A percentile compares a stretch with the other conserved stretches of the same genome.
phyloP scores from a whole-genome alignment of 2,888 invertebrate genomes.

The Mimachlamys varia region DNA sequence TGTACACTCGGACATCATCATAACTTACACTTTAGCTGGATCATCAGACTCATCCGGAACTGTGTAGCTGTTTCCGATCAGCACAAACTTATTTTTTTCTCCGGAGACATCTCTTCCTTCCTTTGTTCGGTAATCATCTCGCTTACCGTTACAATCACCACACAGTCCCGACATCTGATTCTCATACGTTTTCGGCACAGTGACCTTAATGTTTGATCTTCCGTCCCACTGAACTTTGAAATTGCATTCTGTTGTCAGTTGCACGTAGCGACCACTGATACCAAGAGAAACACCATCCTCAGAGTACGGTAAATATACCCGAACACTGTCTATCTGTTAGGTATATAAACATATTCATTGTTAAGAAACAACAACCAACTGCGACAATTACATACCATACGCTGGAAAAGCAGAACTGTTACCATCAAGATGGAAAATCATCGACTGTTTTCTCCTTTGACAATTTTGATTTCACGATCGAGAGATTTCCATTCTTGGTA shows the following conservation, averaged over 20 bases:
- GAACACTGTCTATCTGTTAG: not conserved
- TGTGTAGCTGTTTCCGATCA: slow-evolving; percentile 4
- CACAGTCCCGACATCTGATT: slow-evolving; percentile 57
- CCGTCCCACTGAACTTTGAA: not conserved
- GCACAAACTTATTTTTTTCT: not conserved
- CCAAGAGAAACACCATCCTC: not conserved
- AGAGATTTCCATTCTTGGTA: too few relatives aligned
- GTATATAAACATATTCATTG: not conserved
- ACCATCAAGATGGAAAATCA: too few relatives aligned
- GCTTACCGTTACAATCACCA: slow-evolving; percentile 59
- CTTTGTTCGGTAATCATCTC: slow-evolving; percentile 50
- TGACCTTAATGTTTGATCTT: not conserved
- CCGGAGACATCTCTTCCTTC: not conserved
- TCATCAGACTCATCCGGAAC: not conserved
- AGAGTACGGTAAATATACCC: not conserved
- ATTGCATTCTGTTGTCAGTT: not conserved
- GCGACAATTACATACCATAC: too few relatives aligned
- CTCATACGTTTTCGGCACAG: not conserved
- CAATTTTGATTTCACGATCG: too few relatives aligned
- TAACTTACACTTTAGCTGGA: not conserved
- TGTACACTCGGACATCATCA: not conserved
- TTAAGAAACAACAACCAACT: too few relatives aligned
- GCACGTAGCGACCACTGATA: not conserved
- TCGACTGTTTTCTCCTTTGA: too few relatives aligned
- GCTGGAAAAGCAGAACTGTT: too few relatives aligned